Conservation (phyloP, 2,888 invertebrate genomes). For the Podabrus alpinus region DNA sequence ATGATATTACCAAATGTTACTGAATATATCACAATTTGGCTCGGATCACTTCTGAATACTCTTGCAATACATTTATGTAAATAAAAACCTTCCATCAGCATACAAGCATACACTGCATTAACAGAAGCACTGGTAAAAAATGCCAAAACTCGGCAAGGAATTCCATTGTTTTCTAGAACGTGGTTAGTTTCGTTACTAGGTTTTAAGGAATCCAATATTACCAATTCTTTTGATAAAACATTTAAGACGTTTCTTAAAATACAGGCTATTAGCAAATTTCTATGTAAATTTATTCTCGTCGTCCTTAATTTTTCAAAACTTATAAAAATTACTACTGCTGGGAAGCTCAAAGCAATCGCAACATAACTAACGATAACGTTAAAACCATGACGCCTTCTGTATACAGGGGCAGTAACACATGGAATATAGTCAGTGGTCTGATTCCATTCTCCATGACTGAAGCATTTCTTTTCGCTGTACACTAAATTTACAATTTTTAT, state of each 20-base stretch:
- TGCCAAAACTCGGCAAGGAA: slow-evolving; percentile 61
- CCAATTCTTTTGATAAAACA: slow-evolving; percentile 61
- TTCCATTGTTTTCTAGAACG: slow-evolving; percentile 58
- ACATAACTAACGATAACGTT: slow-evolving; percentile 60
- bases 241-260: slow-evolving; percentile 62
- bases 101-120: slow-evolving; percentile 69
- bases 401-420: slow-evolving; percentile 62
- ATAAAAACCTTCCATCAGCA: slow-evolving; percentile 69
- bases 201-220: slow-evolving; percentile 63
- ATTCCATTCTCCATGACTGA: slow-evolving; percentile 62
- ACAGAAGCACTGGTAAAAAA: slow-evolving; percentile 61
- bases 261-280: slow-evolving; percentile 65
- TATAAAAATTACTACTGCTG: slow-evolving; percentile 63
- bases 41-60: slow-evolving; percentile 63
- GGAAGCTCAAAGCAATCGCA: slow-evolving; percentile 60
- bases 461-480: slow-evolving; percentile 63
- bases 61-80: slow-evolving; percentile 70
- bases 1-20: slow-evolving; percentile 54
- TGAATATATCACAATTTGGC: slow-evolving; percentile 57
- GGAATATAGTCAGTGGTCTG: slow-evolving; percentile 62
- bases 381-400: slow-evolving; percentile 59
- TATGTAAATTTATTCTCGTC: slow-evolving; percentile 60
- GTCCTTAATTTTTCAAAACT: slow-evolving; percentile 59
- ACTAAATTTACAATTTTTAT: slow-evolving; percentile 53
- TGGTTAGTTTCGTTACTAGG: slow-evolving; percentile 51